A percentile compares a stretch with the other conserved stretches of the same genome.
Evolutionary conservation across 1,140 invertebrate species (phyloP).

Genomic region (Neodiprion virginianus): DNA sequence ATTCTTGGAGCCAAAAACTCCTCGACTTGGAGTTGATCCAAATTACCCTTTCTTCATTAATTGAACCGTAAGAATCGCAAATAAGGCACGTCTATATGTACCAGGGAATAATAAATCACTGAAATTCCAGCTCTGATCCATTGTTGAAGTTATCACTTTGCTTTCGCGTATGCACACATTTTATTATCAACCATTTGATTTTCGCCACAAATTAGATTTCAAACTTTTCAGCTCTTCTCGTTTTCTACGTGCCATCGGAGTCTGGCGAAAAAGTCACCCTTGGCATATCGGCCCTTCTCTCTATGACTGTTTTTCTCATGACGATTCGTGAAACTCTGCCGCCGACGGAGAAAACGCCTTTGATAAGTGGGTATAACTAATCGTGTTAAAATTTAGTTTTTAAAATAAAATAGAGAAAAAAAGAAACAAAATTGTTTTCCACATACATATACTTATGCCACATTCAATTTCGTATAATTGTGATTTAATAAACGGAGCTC

Average conservation of each 20-base stretch:
- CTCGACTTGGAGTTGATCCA: too few species aligned
- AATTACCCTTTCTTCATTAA: too few species aligned
- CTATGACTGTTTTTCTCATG: slow-evolving; percentile 95
- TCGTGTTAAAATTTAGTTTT: not conserved
- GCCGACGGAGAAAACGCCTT: slow-evolving; percentile 90
- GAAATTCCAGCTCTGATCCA: too few species aligned
- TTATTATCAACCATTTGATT: too few species aligned
- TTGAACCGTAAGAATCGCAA: too few species aligned
- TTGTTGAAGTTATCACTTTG: too few species aligned
- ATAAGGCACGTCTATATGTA: too few species aligned
- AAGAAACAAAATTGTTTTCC: too few species aligned
- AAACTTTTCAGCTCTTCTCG: slow-evolving; percentile 75
- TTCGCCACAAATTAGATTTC: slow-evolving; percentile 14
- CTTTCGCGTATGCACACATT: too few species aligned
- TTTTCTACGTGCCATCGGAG: slow-evolving; percentile 92
- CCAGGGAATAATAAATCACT: too few species aligned
- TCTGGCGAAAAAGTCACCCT: slow-evolving; percentile 89
- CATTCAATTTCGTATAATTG: not conserved
- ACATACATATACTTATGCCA: not conserved
- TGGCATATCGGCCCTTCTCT: slow-evolving; percentile 88
- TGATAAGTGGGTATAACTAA: slow-evolving; percentile 79
- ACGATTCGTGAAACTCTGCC: slow-evolving; percentile 89
- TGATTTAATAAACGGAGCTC: not conserved
- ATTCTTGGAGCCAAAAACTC: too few species aligned
- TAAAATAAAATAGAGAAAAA: not conserved